Conservation (phyloP, 2,797 vertebrate species). For the Esox masquinongy region DNA sequence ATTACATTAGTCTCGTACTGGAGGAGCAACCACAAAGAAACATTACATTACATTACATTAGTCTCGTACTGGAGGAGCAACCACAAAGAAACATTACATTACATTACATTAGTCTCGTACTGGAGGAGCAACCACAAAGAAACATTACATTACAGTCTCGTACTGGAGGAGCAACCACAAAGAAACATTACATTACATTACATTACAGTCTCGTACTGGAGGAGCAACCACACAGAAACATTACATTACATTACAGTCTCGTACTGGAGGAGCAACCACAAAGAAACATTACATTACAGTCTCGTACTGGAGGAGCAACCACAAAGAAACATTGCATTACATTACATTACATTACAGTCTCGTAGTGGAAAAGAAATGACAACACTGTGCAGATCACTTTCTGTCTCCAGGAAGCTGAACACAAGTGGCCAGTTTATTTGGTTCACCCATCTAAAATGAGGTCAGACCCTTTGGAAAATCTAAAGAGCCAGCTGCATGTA, state of each 20-base stretch:
- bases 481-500: too few species aligned
- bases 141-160: not conserved
- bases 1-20: not conserved
- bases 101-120: not conserved
- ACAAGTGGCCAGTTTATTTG: not conserved
- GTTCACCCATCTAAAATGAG: too few species aligned
- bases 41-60: not conserved
- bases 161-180: not conserved
- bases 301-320: slow-evolving; percentile 79
- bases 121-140: not conserved
- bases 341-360: not conserved
- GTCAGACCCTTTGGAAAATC: too few species aligned
- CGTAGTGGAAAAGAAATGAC: not conserved
- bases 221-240: not conserved
- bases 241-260: not conserved
- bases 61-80: not conserved
- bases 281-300: not conserved
- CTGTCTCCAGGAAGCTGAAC: not conserved
- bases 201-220: not conserved
- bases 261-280: not conserved
- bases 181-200: not conserved
- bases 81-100: not conserved
- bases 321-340: not conserved
- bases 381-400: not conserved
- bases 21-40: not conserved